Base-by-base conservation (phyloP, 2,113 vertebrate genomes). In the Triplophysa rosa region DNA sequence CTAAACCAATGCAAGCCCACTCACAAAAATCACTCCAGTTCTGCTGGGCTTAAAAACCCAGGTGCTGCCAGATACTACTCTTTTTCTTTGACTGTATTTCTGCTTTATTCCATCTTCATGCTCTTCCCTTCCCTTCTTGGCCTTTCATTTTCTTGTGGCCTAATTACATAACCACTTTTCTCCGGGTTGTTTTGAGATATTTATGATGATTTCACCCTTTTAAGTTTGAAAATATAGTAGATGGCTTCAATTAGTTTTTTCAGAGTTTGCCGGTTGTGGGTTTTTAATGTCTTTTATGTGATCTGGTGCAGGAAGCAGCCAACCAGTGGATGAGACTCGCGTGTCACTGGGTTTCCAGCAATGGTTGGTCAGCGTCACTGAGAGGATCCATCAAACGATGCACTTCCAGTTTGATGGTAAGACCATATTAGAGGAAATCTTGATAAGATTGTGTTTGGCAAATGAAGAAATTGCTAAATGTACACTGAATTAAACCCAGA, bases 381-480 rank as follows among this genome's bases (percentile, higher is more conserved):
- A 98, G 82, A 92, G 94, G 68, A 97, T 98, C 88, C 95, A 98
- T 56, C 96, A 96, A 76, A 95, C 95, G 2, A 97, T 97, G 97
- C 95, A 97, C 84, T 97, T 95, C 90, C 96, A 97, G 87, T 95
- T 93, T 74, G 93, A 97, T 33, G 96, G 97, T 98, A 84, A 92
- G 52, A 16, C 6, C 58, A 21, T 58, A 8, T 71, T 40, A 14
- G 8, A 16, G 8, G 0, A 16, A 68, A 9, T 16, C 19, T 64
- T 16, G 17, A 37, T 37, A 37, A 37, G 33, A 26, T 26, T 26
- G 26, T 26, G 26, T 26, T 26, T 26, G 26, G 26, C 1, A 26
- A 26, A 26, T 26, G 1, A 26, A 26, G 26, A 26, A 26, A 26
- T 26, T 26, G 26, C 26, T 26, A 26, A 26, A 26, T 2, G 26